Conservation (phyloP, 2,888 invertebrate genomes). For the Ceramica pisi region DNA sequence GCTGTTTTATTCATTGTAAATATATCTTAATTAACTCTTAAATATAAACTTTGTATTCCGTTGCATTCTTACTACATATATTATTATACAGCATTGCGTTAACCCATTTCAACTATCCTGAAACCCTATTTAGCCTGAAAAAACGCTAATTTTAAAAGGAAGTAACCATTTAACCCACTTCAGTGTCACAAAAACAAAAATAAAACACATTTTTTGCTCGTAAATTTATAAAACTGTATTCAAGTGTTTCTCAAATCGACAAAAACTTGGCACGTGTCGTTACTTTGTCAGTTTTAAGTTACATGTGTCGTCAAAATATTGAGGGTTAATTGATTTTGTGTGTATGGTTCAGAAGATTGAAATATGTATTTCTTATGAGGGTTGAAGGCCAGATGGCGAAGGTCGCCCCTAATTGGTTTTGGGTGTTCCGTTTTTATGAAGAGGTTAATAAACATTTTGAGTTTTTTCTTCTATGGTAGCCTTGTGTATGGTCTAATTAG, state of each 20-base stretch:
- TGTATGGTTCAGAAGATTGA: slow-evolving; percentile 67
- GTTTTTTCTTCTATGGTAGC: not conserved
- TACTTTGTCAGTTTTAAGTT: slow-evolving; percentile 67
- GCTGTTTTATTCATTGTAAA: no score
- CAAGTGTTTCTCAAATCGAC: slow-evolving; percentile 61
- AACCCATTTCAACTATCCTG: not conserved
- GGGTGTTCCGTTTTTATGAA: slow-evolving; percentile 37
- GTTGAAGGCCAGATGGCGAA: slow-evolving; percentile 44
- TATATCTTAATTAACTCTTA: no score
- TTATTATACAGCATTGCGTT: not conserved
- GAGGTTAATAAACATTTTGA: slow-evolving; percentile 11
- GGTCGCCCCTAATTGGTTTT: slow-evolving; percentile 47
- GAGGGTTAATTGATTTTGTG: slow-evolving; percentile 79
- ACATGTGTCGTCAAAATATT: slow-evolving; percentile 70
- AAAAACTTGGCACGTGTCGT: slow-evolving; percentile 74
- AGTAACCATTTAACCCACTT: slow-evolving; percentile 16
- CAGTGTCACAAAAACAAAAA: slow-evolving; percentile 36
- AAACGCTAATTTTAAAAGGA: not conserved
- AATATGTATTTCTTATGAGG: slow-evolving; percentile 23
- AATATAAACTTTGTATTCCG: no score
- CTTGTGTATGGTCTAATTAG: not conserved
- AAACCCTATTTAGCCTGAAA: not conserved
- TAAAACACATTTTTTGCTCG: slow-evolving; percentile 53
- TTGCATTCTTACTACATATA: not conserved
- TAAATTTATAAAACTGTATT: slow-evolving; percentile 55